Evolutionary conservation across 2,888 invertebrate genomes (phyloP), one percentile per base, ranked within the genome.

Genomic region (Tenthredo notha): DNA sequence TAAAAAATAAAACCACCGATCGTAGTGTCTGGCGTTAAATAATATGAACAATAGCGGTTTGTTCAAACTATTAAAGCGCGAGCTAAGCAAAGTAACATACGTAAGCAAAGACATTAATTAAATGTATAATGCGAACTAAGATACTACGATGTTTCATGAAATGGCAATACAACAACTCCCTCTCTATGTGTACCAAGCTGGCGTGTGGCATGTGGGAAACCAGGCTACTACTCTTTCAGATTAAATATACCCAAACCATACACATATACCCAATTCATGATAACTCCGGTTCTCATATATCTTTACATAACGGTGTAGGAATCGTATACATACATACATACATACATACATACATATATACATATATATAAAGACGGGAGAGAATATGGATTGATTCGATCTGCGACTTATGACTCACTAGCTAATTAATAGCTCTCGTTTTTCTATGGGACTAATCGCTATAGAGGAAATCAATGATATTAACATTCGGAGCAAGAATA

Each of bases 21-120:
- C 15, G 21, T 3, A 61, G 18, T 33, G 15, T 21, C 25, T n/a
- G 12, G 58, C 21, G 37, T 77, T 50, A 4, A 61, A 80, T 40
- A 58, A 33, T 37, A 40, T 37, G n/a, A 80, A 80, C 10, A 61
- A 61, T 61, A 58, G 29, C 43, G n/a, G 9, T 29, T 77, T 18
- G 58, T 37, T 37, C 15, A n/a, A 37, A 29, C 37, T 61, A 40
- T 18, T 40, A 15, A 10, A 40, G 33, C 7, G 29, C 25, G 47
- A 65, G 83, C 37, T 33, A 50, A 47, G 70, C 5, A 50, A 65
- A 67, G 47, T 29, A 37, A 83, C 37, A 47, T 37, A 67, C 67
- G 83, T 83, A 70, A 65, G 83, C 83, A 83, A 83, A 83, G 67
- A 58, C 70, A 83, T 83, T 67, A 83, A 83, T 83, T 83, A 83